Percentiles rank a stretch among this genome's conserved stretches.
Evolutionary conservation across 2,888 invertebrate genomes (phyloP).

Genomic region (Hipparchia sbordonii): DNA sequence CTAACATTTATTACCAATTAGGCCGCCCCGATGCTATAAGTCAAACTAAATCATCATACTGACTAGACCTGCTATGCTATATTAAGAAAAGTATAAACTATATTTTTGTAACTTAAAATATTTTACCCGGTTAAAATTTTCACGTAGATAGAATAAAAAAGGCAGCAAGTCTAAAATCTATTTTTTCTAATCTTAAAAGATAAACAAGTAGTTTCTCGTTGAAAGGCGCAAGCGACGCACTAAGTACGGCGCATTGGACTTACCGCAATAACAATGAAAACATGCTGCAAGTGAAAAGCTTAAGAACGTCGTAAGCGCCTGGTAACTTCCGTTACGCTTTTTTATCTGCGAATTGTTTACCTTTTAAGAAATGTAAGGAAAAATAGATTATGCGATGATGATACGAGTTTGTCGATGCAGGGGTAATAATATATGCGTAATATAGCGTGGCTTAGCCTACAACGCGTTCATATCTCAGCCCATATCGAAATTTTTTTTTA

Average conservation of each 20-base stretch:
- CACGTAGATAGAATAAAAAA: background rate
- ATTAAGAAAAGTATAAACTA: background rate
- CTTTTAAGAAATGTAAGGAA: too few relatives aligned
- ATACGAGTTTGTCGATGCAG: background rate
- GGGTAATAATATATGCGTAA: background rate
- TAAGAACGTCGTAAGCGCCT: too few relatives aligned
- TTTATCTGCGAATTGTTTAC: too few relatives aligned
- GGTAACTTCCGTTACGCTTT: too few relatives aligned
- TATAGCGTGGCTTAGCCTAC: slow-evolving; percentile 36
- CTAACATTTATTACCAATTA: slow-evolving; percentile 47
- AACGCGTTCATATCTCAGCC: slow-evolving; percentile 51
- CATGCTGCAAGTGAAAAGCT: too few relatives aligned
- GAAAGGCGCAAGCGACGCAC: too few relatives aligned
- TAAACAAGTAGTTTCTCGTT: too few relatives aligned
- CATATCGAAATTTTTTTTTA: slow-evolving; percentile 53
- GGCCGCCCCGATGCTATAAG: background rate
- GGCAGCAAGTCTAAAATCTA: background rate
- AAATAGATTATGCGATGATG: background rate
- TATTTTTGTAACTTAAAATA: background rate
- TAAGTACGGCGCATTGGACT: too few relatives aligned
- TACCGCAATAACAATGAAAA: too few relatives aligned
- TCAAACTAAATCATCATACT: slow-evolving; percentile 2
- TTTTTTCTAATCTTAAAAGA: too few relatives aligned
- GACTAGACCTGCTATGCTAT: slow-evolving; percentile 6
- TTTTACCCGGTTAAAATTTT: background rate